Base-by-base conservation (phyloP, 2,888 invertebrate genomes). In the Caenorhabditis sinica region DNA sequence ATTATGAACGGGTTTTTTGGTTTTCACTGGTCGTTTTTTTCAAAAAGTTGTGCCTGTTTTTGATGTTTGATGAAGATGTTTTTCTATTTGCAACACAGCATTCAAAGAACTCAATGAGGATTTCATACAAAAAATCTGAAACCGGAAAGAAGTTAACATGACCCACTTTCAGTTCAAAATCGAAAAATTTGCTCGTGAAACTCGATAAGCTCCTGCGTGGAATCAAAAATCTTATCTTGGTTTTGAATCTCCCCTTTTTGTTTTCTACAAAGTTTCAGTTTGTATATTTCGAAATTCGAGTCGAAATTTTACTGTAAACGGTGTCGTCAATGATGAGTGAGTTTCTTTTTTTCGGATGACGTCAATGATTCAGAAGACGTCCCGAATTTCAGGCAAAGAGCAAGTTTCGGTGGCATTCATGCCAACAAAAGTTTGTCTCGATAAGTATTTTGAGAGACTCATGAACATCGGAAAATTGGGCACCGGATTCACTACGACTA, bases 381-480 rank as follows among this genome's bases (percentile, higher is more conserved):
- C 11, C 28, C 1, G 9, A 11, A 0, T 20, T 76, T 30, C 76
- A 76, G 76, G 68, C 36, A 49, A 20, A 69, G 79, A 79, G 45
- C 79, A 79, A 65, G 79, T 79, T 36, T 79, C 79, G 23, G 73
- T 73, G 66, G 73, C 65, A 15, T 81, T 73, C 28, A 66, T 66
- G 20, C 80, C 80, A 28, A 66, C 73, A 2, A 56, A 33, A 53
- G 73, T 83, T 13, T 73, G 76, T 43, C 17, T 84, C 30, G 84
- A 84, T 33, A 84, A 84, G 73, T 66, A 61, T 33, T 43, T 84
- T 58, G 84, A 79, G 17, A 71, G 87, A 25, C 53, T 90, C 33
- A 88, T 90, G 88, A 83, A 81, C 60, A 85, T 89, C 51, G 90
- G 90, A 13, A 86, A 82, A 25, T 71, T 86, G 23, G 86, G 83